A percentile compares a stretch with the other conserved stretches of the same genome.
Evolutionary conservation across 2,113 vertebrate genomes (phyloP).

Genomic region (Poeciliopsis retropinna): DNA sequence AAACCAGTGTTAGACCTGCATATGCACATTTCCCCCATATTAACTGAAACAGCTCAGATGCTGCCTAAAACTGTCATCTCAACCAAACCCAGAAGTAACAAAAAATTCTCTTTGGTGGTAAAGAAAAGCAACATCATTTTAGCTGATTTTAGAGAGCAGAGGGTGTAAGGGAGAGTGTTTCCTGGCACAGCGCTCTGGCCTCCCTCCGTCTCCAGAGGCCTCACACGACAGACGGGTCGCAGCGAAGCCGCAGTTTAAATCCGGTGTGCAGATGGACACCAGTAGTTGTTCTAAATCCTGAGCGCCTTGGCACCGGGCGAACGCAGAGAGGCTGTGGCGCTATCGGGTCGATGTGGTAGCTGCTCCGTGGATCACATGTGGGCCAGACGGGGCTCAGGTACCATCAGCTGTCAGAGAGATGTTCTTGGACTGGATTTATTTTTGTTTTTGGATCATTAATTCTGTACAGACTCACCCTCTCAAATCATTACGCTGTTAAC

Average conservation of each 20-base stretch:
- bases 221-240: constrained; percentile 76
- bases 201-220: constrained; percentile 64
- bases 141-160: constrained; percentile 7
- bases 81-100: not conserved
- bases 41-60: not conserved
- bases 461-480: too few species aligned
- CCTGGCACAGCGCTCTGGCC: constrained; percentile 36
- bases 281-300: constrained; percentile 72
- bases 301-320: constrained; percentile 41
- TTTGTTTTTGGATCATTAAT: not conserved
- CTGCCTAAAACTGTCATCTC: not conserved
- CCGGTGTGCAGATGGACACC: constrained; percentile 78
- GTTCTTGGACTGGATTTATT: not conserved
- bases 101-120: not conserved
- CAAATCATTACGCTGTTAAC: too few species aligned
- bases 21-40: not conserved
- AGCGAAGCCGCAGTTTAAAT: constrained; percentile 73
- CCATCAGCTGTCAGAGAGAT: not conserved
- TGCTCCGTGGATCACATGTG: constrained; percentile 1
- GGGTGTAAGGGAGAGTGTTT: constrained; percentile 33
- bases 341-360: constrained; percentile 4
- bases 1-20: constrained; percentile 9
- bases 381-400: not conserved
- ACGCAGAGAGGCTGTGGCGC: constrained; percentile 21
- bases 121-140: not conserved